Conservation (phyloP, 2,888 invertebrate species). For the Nephrotoma appendiculata region DNA sequence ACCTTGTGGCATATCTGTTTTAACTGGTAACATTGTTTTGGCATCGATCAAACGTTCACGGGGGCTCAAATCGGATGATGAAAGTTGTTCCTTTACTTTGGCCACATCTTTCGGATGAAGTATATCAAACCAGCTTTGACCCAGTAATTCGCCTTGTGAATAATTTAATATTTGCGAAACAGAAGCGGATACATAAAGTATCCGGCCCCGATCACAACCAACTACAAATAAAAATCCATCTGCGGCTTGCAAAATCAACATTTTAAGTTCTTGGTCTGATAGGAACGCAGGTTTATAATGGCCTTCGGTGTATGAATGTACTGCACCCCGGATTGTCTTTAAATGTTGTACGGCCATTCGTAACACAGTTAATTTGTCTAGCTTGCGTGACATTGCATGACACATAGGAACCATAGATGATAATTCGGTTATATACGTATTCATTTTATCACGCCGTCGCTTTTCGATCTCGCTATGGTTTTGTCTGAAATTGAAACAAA, state of each 20-base stretch:
- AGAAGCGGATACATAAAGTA: constrained; percentile 81
- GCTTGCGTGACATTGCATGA: constrained; percentile 78
- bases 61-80: constrained; percentile 76
- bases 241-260: constrained; percentile 70
- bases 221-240: constrained; percentile 87
- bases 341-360: constrained; percentile 90
- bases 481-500: constrained; percentile 44
- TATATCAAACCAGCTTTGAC: constrained; percentile 89
- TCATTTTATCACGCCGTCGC: constrained; percentile 89
- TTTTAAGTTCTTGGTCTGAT: constrained; percentile 75
- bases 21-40: constrained; percentile 86
- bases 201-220: constrained; percentile 80
- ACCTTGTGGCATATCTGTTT: constrained; percentile 65
- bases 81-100: constrained; percentile 89
- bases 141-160: constrained; percentile 71
- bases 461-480: constrained; percentile 97
- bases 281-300: constrained; percentile 68
- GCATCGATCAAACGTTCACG: constrained; percentile 82
- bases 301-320: constrained; percentile 58
- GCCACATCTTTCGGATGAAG: constrained; percentile 88
- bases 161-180: constrained; percentile 70
- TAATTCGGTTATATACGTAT: constrained; percentile 82
- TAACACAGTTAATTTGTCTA: constrained; percentile 82
- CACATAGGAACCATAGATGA: constrained; percentile 89
- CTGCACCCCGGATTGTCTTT: constrained; percentile 58